Evolutionary conservation across 2,888 invertebrate species (phyloP).

Genomic region (Pimpla rufipes): DNA sequence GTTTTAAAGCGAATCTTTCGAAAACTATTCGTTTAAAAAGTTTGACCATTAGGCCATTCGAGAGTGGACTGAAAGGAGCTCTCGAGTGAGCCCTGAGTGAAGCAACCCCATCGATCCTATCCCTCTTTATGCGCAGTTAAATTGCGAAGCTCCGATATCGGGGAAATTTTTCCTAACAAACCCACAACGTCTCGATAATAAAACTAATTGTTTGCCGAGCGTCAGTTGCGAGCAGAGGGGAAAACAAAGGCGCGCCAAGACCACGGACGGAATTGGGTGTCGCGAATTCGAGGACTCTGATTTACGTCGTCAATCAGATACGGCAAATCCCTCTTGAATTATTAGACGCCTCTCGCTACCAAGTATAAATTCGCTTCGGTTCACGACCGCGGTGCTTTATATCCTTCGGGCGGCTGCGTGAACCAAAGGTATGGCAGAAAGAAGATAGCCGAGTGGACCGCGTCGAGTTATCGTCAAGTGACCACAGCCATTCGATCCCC

Average conservation of each 20-base stretch:
- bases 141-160: no score
- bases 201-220: not conserved
- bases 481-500: slow-evolving; percentile 64
- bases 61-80: no score
- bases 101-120: no score
- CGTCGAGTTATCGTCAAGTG: slow-evolving; percentile 70
- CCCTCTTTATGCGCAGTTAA: no score
- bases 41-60: no score
- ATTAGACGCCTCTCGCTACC: slow-evolving; percentile 43
- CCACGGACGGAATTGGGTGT: not conserved
- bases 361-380: slow-evolving; percentile 56
- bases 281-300: slow-evolving; percentile 44
- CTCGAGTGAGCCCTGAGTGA: no score
- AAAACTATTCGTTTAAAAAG: no score
- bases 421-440: slow-evolving; percentile 46
- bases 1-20: no score
- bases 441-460: slow-evolving; percentile 35
- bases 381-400: slow-evolving; percentile 43
- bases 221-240: not conserved
- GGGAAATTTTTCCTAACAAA: no score
- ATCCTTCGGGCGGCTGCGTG: slow-evolving; percentile 24
- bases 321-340: slow-evolving; percentile 41
- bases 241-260: slow-evolving; percentile 33
- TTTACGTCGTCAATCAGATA: slow-evolving; percentile 49
- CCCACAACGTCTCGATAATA: no score